Evolutionary conservation across 2,797 vertebrate species (phyloP).

Genomic region (Platalea minor): DNA sequence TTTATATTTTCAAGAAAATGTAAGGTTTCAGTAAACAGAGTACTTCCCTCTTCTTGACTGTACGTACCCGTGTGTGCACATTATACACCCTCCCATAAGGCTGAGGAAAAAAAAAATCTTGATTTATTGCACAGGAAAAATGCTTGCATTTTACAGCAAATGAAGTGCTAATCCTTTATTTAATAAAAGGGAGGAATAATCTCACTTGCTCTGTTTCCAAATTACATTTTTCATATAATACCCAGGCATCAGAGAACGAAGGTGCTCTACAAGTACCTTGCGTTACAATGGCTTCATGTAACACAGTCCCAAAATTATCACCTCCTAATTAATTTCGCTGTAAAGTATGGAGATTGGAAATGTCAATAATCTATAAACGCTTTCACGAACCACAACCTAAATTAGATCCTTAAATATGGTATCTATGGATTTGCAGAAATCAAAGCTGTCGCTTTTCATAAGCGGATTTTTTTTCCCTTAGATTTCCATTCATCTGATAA

Average conservation of each 20-base stretch:
- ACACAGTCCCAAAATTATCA: constrained; percentile 39
- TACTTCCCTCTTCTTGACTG: neutral
- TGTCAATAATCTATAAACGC: constrained; percentile 63
- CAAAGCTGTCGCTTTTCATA: neutral
- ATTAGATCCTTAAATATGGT: constrained; percentile 61
- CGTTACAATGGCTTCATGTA: constrained; percentile 34
- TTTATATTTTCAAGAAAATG: neutral
- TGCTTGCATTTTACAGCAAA: constrained; percentile 34
- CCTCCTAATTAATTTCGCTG: constrained; percentile 63
- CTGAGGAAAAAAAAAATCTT: neutral
- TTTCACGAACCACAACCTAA: constrained; percentile 43
- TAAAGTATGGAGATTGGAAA: constrained; percentile 54
- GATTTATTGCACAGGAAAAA: neutral
- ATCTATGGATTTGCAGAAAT: constrained; percentile 56
- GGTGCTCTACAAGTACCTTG: neutral
- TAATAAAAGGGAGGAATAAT: constrained; percentile 54
- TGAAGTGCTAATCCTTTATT: constrained; percentile 56
- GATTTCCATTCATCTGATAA: constrained; percentile 43
- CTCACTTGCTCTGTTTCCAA: constrained; percentile 27
- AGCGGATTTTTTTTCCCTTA: neutral
- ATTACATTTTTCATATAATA: constrained; percentile 51
- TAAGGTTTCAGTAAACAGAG: neutral
- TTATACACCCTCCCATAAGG: neutral
- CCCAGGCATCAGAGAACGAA: constrained; percentile 19
- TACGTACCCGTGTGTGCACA: neutral